Conservation (phyloP, 1,140 invertebrate species). For the Apocrypta bakeri region DNA sequence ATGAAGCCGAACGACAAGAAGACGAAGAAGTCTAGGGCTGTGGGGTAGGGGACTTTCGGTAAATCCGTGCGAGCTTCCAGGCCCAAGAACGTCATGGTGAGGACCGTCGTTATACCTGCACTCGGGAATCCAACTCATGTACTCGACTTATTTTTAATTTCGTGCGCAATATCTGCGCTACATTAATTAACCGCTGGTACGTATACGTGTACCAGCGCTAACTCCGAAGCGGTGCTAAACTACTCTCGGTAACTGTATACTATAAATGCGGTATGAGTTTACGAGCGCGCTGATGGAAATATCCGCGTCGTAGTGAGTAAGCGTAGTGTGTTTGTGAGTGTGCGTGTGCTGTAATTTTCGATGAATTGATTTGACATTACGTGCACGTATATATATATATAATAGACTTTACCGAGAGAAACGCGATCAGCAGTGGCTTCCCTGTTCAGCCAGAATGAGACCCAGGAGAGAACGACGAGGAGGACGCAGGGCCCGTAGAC, state of each 20-base stretch:
- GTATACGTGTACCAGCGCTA: no score
- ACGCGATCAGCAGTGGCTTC: constrained; percentile 92
- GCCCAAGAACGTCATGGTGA: constrained; percentile 92
- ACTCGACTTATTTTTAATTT: not conserved
- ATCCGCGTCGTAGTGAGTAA: no score
- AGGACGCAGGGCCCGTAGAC: constrained; percentile 92
- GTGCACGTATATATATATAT: not conserved
- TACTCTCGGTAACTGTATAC: no score
- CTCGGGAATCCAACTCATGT: not conserved
- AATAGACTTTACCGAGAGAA: constrained; percentile 79
- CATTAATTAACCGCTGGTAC: no score
- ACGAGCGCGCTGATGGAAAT: no score
- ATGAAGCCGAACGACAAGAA: constrained; percentile 91
- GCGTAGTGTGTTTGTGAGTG: no score
- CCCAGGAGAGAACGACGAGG: constrained; percentile 91
- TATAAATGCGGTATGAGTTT: no score
- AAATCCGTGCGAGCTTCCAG: constrained; percentile 89
- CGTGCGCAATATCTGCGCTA: no score
- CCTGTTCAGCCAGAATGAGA: constrained; percentile 92
- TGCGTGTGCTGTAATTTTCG: no score
- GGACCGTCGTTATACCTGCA: constrained; percentile 87
- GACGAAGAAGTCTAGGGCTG: constrained; percentile 91
- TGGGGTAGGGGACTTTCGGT: constrained; percentile 91
- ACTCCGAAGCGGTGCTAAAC: no score
- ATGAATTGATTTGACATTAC: no score